Evolutionary conservation across 2,113 vertebrate species (phyloP), one percentile per base, ranked within the genome.

Genomic region (Engystomops pustulosus): DNA sequence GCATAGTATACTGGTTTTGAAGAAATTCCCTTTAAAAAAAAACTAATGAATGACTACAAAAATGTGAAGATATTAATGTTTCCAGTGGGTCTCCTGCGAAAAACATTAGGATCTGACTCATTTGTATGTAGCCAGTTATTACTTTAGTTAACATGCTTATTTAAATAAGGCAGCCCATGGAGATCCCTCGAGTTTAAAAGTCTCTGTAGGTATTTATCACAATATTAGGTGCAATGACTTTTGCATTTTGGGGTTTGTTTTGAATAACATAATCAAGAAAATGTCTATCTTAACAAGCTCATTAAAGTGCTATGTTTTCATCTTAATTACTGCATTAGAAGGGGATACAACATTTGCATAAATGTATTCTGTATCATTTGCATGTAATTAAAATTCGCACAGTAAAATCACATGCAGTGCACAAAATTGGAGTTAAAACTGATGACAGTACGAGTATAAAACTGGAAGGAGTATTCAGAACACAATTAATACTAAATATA

Each of bases 361-460:
- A 82, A 74, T 44, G 69, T 74, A 82, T 62, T 82, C 80, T 74
- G 69, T 55, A 82, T 82, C 69, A 82, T 82, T 82, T 82, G 80
- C 80, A 82, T 82, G 53, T 74, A 82, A 82, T 82, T 82, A 82
- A 82, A 71, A 45, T 44, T 41, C 15, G 58, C 69, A 60, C 38
- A 82, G 69, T 23, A 34, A 74, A 82, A 51, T 74, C 36, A 82
- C 80, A 82, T 30, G 80, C 69, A 62, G 51, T 74, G 69, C 69
- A 74, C 69, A 72, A 82, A 82, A 82, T 74, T 82, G 38, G 60
- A 55, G 23, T 45, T 62, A 74, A 72, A 82, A 74, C 49, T 74
- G 69, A 72, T 82, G 80, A 62, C 25, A 74, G 23, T 30, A 58
- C 69, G 25, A 55, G 44, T 81, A 72, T 45, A 58, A 47, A 44